These are phyloP conservation scores for Sarcophaga peregrina DNA, from an alignment of 1,140 invertebrate genomes.

Conservation along the genomic window DNA sequence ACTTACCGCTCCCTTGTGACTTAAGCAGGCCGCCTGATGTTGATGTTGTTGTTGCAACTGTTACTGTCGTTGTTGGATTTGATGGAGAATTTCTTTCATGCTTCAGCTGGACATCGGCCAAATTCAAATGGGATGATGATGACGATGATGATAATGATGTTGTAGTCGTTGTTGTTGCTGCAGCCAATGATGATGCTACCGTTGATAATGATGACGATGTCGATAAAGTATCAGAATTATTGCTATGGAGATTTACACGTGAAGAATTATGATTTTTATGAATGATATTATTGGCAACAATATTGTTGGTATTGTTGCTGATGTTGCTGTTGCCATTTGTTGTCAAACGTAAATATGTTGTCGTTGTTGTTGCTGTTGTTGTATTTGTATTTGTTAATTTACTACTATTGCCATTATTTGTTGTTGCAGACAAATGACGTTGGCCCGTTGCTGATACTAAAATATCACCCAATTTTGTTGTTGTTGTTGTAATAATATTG, in stretches of 20 bases:
- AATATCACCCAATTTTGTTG: constrained; percentile 45
- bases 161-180: constrained; percentile 47
- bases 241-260: constrained; percentile 33
- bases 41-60: background rate
- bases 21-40: background rate
- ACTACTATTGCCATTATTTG: constrained; percentile 38
- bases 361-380: constrained; percentile 43
- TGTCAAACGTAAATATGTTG: constrained; percentile 54
- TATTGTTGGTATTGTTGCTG: constrained; percentile 39
- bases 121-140: constrained; percentile 47
- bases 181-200: constrained; percentile 16
- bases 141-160: constrained; percentile 54
- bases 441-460: constrained; percentile 28
- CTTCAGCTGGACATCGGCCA: constrained; percentile 45
- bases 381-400: constrained; percentile 35
- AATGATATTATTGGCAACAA: background rate
- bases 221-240: constrained; percentile 37
- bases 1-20: constrained; percentile 33
- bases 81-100: constrained; percentile 39
- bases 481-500: constrained; percentile 35
- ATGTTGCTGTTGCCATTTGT: constrained; percentile 41
- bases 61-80: constrained; percentile 12
- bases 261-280: constrained; percentile 42
- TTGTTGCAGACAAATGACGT: constrained; percentile 29
- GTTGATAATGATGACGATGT: constrained; percentile 43